Evolutionary conservation across 2,888 invertebrate genomes (phyloP).

Genomic region (Vannuccia rotundouncinata): DNA sequence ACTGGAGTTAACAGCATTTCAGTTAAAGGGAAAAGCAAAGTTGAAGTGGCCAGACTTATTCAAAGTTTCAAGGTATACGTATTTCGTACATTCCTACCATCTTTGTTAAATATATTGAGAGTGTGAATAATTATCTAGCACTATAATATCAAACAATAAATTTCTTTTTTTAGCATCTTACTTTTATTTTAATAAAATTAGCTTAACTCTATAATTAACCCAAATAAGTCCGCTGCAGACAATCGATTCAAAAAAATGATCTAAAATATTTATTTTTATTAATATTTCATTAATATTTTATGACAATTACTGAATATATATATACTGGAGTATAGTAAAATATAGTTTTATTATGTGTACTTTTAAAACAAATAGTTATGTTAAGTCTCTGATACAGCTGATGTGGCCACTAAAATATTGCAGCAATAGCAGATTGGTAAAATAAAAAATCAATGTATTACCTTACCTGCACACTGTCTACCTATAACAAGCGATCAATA

Average conservation of each 20-base stretch:
- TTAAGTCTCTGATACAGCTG: background rate
- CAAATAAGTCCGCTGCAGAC: background rate
- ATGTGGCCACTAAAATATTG: constrained; percentile 17
- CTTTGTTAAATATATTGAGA: too few relatives aligned
- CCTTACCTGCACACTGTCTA: constrained; percentile 8
- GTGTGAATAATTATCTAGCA: too few relatives aligned
- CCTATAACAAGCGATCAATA: constrained; percentile 10
- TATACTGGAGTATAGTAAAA: constrained; percentile 17
- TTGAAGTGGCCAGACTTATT: constrained; percentile 98
- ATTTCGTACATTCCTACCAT: too few relatives aligned
- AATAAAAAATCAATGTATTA: constrained; percentile 1
- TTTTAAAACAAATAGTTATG: background rate
- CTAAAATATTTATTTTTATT: constrained; percentile 8
- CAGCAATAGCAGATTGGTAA: constrained; percentile 10
- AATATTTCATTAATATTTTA: background rate
- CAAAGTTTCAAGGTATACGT: constrained; percentile 77
- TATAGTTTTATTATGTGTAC: constrained; percentile 17
- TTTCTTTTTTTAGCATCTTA: too few relatives aligned
- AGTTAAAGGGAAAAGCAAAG: constrained; percentile 92
- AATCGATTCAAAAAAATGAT: background rate
- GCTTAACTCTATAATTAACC: too few relatives aligned
- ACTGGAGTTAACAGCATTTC: constrained; percentile 83
- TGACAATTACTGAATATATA: constrained; percentile 19
- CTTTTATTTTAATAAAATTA: too few relatives aligned
- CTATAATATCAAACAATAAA: too few relatives aligned